phyloP scores from a whole-genome alignment of 2,797 vertebrate species.

The Sternarchorhynchus goeldii region DNA sequence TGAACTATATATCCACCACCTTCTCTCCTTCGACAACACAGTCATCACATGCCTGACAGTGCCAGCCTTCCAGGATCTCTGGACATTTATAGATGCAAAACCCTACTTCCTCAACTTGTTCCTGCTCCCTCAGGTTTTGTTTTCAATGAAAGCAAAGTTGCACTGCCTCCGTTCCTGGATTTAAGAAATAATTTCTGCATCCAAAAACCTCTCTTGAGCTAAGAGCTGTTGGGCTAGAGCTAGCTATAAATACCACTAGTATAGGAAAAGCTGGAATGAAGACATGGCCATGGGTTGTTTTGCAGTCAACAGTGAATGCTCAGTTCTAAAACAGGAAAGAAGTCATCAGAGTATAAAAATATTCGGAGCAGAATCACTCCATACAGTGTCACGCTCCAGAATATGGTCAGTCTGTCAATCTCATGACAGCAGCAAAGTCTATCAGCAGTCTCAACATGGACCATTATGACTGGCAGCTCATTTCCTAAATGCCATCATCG shows the following conservation, averaged over 20 bases:
- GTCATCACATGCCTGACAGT: slow-evolving; percentile 47
- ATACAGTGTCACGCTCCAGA: neutral
- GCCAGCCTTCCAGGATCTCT: slow-evolving; percentile 37
- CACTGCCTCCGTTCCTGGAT: neutral
- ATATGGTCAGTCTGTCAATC: too few species aligned
- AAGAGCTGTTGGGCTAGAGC: slow-evolving; percentile 23
- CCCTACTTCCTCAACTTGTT: slow-evolving; percentile 27
- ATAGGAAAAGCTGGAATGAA: slow-evolving; percentile 14
- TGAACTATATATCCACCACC: slow-evolving; percentile 40
- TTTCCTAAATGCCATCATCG: too few species aligned
- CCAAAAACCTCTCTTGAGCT: neutral
- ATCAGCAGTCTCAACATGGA: too few species aligned
- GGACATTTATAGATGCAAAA: slow-evolving; percentile 25
- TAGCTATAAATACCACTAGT: slow-evolving; percentile 49
- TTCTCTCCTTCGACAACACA: slow-evolving; percentile 43
- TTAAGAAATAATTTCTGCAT: neutral
- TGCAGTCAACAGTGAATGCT: slow-evolving; percentile 9
- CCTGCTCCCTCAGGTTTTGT: slow-evolving; percentile 7
- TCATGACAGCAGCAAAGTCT: neutral
- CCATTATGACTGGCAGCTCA: too few species aligned
- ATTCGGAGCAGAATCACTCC: neutral
- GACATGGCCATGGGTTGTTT: slow-evolving; percentile 35
- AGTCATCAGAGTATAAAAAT: slow-evolving; percentile 8
- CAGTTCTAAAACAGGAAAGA: slow-evolving; percentile 20
- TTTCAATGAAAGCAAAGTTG: neutral